Conservation (phyloP, 1,140 invertebrate species). For the Scaptomyza pallida region DNA sequence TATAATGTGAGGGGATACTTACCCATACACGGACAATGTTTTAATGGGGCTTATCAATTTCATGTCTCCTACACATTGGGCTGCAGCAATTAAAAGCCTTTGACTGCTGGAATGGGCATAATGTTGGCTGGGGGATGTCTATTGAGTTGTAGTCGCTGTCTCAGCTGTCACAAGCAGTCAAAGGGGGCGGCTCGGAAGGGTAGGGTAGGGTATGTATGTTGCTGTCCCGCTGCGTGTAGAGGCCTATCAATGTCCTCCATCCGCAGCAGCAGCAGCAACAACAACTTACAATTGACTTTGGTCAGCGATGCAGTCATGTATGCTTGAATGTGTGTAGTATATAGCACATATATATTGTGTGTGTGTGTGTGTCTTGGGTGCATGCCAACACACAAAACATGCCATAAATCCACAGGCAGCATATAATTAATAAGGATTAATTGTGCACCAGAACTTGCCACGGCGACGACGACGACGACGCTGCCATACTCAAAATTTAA, state of each 20-base stretch:
- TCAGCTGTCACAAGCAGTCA: slow-evolving; percentile 64
- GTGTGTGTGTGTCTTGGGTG: slow-evolving; percentile 52
- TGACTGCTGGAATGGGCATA: slow-evolving; percentile 36
- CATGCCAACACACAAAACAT: slow-evolving; percentile 77
- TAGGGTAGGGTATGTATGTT: background rate
- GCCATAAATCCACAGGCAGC: slow-evolving; percentile 75
- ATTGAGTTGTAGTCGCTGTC: slow-evolving; percentile 55
- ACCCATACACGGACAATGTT: no score
- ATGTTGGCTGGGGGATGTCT: slow-evolving; percentile 5
- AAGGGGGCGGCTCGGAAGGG: background rate
- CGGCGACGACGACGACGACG: slow-evolving; percentile 53
- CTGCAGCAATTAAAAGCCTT: slow-evolving; percentile 55
- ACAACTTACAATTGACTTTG: slow-evolving; percentile 64
- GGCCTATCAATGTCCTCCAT: slow-evolving; percentile 47
- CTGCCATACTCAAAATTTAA: slow-evolving; percentile 69
- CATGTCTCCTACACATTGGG: slow-evolving; percentile 6
- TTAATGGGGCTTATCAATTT: slow-evolving; percentile 32
- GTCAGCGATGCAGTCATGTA: slow-evolving; percentile 42
- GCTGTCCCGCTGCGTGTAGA: slow-evolving; percentile 23
- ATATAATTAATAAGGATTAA: slow-evolving; percentile 81
- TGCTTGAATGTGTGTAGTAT: slow-evolving; percentile 7
- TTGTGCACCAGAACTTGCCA: slow-evolving; percentile 72
- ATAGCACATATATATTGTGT: slow-evolving; percentile 18
- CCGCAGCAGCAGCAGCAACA: slow-evolving; percentile 9
- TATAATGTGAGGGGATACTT: background rate